phyloP scores from a whole-genome alignment of 2,797 vertebrate species.

The Leptodactylus fallax region DNA sequence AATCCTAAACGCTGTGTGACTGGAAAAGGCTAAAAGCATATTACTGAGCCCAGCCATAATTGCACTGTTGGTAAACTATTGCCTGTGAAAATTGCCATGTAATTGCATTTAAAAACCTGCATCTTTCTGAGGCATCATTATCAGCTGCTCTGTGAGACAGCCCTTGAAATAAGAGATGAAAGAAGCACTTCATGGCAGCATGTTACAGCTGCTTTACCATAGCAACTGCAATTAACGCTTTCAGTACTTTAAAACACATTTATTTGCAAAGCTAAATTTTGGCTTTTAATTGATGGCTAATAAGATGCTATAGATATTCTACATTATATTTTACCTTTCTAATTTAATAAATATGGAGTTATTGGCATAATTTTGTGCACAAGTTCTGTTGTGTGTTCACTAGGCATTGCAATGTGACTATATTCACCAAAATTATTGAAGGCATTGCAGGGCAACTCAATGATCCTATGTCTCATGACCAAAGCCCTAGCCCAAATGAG shows the following conservation, averaged over 20 bases:
- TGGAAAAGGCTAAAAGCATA: conserved; percentile 44
- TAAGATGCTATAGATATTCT: too few species aligned
- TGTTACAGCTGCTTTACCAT: conserved; percentile 82
- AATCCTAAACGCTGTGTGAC: conserved; percentile 62
- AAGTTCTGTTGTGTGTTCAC: too few species aligned
- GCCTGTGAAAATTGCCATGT: conserved; percentile 68
- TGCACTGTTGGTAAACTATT: conserved; percentile 64
- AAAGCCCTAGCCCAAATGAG: too few species aligned
- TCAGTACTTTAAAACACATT: neutral
- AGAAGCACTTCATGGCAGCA: conserved; percentile 75
- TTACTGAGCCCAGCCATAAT: conserved; percentile 66
- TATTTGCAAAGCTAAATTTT: too few species aligned
- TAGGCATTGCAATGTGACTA: too few species aligned
- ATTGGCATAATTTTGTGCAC: too few species aligned
- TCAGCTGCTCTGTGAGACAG: conserved; percentile 64
- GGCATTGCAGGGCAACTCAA: too few species aligned
- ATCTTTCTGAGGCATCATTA: conserved; percentile 70
- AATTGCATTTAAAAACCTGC: conserved; percentile 73
- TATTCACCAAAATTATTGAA: too few species aligned
- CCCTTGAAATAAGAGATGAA: conserved; percentile 79
- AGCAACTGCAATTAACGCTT: conserved; percentile 81
- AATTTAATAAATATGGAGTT: too few species aligned
- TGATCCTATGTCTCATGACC: too few species aligned
- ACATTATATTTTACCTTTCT: too few species aligned
- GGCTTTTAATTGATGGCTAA: too few species aligned